Evolutionary conservation across 2,113 vertebrate genomes (phyloP).

Genomic region (Zosterops borbonicus): DNA sequence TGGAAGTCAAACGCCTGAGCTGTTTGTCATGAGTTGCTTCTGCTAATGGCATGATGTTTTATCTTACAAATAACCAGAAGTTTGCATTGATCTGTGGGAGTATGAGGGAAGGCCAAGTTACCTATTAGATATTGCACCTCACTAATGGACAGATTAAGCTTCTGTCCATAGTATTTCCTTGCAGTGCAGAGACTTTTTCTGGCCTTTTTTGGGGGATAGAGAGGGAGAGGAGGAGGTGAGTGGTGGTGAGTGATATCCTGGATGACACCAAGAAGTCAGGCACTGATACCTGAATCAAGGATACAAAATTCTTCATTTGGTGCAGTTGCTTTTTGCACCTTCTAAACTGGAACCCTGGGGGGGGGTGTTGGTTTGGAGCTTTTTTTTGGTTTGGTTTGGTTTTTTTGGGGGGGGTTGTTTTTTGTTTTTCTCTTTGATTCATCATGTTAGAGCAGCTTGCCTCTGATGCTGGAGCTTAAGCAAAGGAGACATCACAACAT

Average conservation of each 20-base stretch:
- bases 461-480: not conserved
- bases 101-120: not conserved
- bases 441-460: not conserved
- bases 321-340: not conserved
- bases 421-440: not conserved
- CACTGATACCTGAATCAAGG: not conserved
- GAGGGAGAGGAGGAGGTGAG: rapidly evolving
- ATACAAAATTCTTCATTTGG: not conserved
- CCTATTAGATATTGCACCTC: not conserved
- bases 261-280: not conserved
- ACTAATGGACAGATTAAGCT: not conserved
- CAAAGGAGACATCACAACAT: not conserved
- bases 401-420: not conserved
- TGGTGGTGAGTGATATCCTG: not conserved
- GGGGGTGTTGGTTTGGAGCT: too few relatives aligned
- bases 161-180: not conserved
- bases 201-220: not conserved
- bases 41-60: not conserved
- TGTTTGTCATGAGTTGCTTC: not conserved
- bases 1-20: not conserved
- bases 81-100: not conserved
- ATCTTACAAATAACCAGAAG: not conserved
- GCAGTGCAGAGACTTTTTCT: not conserved
- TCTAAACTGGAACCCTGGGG: not conserved
- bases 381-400: too few relatives aligned